Percentiles rank a stretch among this genome's conserved stretches.
Evolutionary conservation across 2,888 invertebrate genomes (phyloP).

Genomic region (Synergus gifuensis): DNA sequence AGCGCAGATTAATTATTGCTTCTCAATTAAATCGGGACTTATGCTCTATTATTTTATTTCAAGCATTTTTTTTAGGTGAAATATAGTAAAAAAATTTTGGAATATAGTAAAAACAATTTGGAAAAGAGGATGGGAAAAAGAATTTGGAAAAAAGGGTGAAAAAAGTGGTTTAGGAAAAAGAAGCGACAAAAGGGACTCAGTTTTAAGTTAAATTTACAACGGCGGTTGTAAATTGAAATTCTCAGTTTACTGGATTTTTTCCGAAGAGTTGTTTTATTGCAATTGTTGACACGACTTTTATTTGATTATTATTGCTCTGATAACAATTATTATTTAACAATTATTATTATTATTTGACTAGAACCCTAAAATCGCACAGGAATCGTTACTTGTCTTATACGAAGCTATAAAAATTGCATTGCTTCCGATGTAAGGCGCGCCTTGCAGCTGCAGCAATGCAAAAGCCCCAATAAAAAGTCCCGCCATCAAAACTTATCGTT

Average conservation of each 20-base stretch:
- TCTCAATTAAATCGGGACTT: too few relatives aligned
- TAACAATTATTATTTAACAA: not conserved
- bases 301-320: not conserved
- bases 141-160: too few relatives aligned
- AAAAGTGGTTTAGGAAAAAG: too few relatives aligned
- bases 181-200: not conserved
- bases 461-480: not conserved
- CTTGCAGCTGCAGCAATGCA: not conserved
- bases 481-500: slow-evolving; percentile 6
- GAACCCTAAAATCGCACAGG: not conserved
- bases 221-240: not conserved
- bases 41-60: too few relatives aligned
- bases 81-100: too few relatives aligned
- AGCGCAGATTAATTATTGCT: too few relatives aligned
- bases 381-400: not conserved
- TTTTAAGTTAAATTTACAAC: not conserved
- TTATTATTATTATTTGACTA: not conserved
- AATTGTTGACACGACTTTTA: not conserved
- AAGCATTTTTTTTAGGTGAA: too few relatives aligned
- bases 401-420: slow-evolving; percentile 8
- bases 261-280: not conserved
- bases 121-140: too few relatives aligned
- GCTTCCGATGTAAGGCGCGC: not conserved
- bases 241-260: not conserved
- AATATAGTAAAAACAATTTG: too few relatives aligned